Evolutionary conservation across 1,140 invertebrate genomes (phyloP).

Genomic region (Pogonomyrmex barbatus): DNA sequence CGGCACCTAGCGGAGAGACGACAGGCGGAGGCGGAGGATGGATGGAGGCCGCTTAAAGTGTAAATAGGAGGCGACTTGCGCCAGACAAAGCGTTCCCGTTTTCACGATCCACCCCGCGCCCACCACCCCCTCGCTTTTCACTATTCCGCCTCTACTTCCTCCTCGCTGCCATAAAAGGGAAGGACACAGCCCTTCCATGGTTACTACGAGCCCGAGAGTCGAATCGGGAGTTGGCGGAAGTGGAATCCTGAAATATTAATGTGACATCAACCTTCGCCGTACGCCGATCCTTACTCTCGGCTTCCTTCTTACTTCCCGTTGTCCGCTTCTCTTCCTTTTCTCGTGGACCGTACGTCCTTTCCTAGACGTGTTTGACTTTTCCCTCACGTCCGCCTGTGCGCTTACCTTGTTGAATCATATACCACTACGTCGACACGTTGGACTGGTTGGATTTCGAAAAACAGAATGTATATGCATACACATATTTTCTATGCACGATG

Average conservation of each 20-base stretch:
- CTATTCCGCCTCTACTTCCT: slow-evolving; percentile 1
- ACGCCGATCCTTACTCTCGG: slow-evolving; percentile 57
- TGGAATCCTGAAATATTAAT: slow-evolving; percentile 83
- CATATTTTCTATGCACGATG: neutral
- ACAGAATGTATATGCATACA: neutral
- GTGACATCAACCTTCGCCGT: slow-evolving; percentile 68
- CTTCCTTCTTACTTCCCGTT: slow-evolving; percentile 5
- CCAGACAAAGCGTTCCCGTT: slow-evolving; percentile 75
- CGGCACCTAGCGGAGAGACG: slow-evolving; percentile 44
- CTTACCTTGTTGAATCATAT: slow-evolving; percentile 53
- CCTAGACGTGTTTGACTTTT: slow-evolving; percentile 20
- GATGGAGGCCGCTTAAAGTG: slow-evolving; percentile 77
- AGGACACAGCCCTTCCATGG: slow-evolving; percentile 67
- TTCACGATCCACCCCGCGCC: slow-evolving; percentile 2
- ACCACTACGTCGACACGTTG: slow-evolving; percentile 33
- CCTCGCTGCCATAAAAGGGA: slow-evolving; percentile 75
- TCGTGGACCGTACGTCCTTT: neutral
- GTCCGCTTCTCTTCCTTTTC: neutral
- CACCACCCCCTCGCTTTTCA: neutral
- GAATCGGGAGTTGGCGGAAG: slow-evolving; percentile 76
- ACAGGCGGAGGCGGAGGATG: slow-evolving; percentile 40
- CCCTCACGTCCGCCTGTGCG: neutral
- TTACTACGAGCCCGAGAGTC: slow-evolving; percentile 66
- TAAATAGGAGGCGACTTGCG: slow-evolving; percentile 79
- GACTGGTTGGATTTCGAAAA: neutral